These are phyloP conservation scores for Carduelis carduelis DNA, from an alignment of 2,797 vertebrate genomes.

Conservation along the genomic window DNA sequence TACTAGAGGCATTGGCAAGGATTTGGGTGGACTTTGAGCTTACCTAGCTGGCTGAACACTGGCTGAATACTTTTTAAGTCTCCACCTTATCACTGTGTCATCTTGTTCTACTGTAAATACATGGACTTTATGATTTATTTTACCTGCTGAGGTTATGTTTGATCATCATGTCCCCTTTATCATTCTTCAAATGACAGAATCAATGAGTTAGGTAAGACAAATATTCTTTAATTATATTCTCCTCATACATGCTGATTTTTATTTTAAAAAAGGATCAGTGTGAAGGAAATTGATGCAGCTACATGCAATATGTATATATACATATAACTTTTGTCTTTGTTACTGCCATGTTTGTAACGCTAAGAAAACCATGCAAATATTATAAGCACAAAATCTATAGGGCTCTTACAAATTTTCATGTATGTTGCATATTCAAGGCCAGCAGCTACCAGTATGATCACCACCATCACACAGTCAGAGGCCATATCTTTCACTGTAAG, in stretches of 20 bases:
- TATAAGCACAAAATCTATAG: background rate
- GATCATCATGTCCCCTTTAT: background rate
- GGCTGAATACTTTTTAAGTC: background rate
- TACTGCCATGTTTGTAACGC: background rate
- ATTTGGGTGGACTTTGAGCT: background rate
- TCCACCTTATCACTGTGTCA: background rate
- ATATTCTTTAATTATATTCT: background rate
- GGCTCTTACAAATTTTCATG: background rate
- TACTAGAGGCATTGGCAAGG: background rate
- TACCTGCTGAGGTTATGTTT: background rate
- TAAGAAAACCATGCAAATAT: background rate
- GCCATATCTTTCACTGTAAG: background rate
- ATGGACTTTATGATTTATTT: background rate
- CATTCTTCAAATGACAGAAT: background rate
- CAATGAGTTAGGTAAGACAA: background rate
- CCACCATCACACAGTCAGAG: background rate
- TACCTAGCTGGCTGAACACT: background rate
- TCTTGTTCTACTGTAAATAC: background rate
- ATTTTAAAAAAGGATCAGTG: background rate
- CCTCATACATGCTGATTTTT: background rate
- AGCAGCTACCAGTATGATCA: background rate
- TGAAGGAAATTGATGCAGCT: background rate
- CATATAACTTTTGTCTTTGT: background rate
- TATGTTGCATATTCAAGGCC: background rate
- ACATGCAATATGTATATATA: background rate